Conservation (phyloP, 2,797 vertebrate species). For the Parambassis ranga region DNA sequence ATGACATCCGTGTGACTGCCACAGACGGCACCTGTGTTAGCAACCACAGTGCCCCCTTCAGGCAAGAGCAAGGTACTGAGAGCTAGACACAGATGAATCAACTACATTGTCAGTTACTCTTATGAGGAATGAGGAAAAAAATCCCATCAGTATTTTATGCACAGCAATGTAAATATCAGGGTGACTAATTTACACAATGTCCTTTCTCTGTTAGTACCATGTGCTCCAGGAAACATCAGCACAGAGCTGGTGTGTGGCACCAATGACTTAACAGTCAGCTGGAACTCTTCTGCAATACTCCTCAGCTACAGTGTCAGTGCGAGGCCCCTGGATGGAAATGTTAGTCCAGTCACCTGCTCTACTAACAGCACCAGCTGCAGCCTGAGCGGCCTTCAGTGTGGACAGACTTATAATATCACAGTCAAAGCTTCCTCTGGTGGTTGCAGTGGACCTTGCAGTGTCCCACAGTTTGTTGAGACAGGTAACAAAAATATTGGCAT, state of each 20-base stretch:
- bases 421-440: slow-evolving; percentile 54
- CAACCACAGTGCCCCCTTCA: slow-evolving; percentile 45
- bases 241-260: slow-evolving; percentile 51
- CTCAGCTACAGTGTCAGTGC: slow-evolving; percentile 63
- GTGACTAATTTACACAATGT: not conserved
- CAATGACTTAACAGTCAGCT: slow-evolving; percentile 60
- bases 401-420: slow-evolving; percentile 60
- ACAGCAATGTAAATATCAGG: too few species aligned
- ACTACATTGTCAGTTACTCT: too few species aligned
- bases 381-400: slow-evolving; percentile 69
- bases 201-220: slow-evolving; percentile 61
- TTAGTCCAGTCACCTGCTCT: slow-evolving; percentile 41
- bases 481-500: slow-evolving; percentile 55
- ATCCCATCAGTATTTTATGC: not conserved
- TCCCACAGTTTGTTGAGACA: slow-evolving; percentile 46
- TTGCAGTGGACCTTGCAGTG: slow-evolving; percentile 58
- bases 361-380: slow-evolving; percentile 47
- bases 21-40: slow-evolving; percentile 67
- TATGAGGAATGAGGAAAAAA: not conserved
- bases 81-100: too few species aligned
- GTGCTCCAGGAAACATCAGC: slow-evolving; percentile 56
- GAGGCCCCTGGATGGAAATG: slow-evolving; percentile 3
- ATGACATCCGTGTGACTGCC: slow-evolving; percentile 62
- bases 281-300: slow-evolving; percentile 37
- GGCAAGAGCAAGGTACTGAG: slow-evolving; percentile 67